phyloP scores from a whole-genome alignment of 35 echinoderm and acorn worm species.

The Patiria miniata region DNA sequence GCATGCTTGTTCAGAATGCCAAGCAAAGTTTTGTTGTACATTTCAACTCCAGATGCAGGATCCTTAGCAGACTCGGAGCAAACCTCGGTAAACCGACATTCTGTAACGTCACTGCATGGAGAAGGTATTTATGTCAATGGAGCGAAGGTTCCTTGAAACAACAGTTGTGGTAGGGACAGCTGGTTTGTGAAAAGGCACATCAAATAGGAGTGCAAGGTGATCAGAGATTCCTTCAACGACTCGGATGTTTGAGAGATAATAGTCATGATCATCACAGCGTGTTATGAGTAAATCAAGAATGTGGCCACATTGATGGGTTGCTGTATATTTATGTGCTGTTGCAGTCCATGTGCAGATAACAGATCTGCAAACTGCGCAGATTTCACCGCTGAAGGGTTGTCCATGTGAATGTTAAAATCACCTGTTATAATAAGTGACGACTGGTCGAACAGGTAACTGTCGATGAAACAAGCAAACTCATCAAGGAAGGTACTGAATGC shows the following conservation, averaged over 20 bases:
- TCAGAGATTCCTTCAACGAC: not conserved
- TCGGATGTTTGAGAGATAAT: not conserved
- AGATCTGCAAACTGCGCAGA: not conserved
- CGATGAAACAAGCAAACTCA: not conserved
- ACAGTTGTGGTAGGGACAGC: not conserved
- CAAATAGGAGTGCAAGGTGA: slow-evolving; percentile 9
- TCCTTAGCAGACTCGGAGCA: not conserved
- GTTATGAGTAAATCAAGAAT: not conserved
- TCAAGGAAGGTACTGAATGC: not conserved
- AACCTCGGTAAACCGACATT: not conserved
- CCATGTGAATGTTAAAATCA: slow-evolving; percentile 7
- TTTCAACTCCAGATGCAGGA: not conserved
- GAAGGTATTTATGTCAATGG: not conserved
- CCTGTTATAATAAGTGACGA: not conserved
- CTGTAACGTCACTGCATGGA: not conserved
- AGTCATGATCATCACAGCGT: not conserved
- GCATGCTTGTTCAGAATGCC: slow-evolving; percentile 17
- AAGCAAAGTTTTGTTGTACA: slow-evolving; percentile 18
- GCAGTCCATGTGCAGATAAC: slow-evolving; percentile 18
- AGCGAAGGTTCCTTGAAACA: not conserved
- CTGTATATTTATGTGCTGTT: not conserved
- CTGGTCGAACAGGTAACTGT: not conserved
- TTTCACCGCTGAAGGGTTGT: not conserved
- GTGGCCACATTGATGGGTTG: not conserved
- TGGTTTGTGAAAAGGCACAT: not conserved